Base-by-base conservation (phyloP, 2,888 invertebrate genomes). In the Brassicogethes aeneus region DNA sequence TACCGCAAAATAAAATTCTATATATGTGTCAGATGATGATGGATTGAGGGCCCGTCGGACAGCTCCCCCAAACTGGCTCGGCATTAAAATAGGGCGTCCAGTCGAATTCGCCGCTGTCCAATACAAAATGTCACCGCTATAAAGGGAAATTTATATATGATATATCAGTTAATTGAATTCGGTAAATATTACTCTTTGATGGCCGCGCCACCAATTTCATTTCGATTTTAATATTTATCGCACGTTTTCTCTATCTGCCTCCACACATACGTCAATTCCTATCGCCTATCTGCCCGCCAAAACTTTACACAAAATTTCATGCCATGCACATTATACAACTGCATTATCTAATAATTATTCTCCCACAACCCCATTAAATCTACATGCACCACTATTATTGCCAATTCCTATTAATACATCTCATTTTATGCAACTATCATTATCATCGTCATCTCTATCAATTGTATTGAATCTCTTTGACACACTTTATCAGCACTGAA, bases 1-100 rank as follows among this genome's bases (percentile, higher is more conserved):
- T 63, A 64, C 63, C 65, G 60, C 63, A 64, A 60, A 65, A 65
- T 64, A 65, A 65, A 65, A 65, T 65, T 64, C 60, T 61, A 62
- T 65, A n/a, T n/a, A 62, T 63, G 60, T 64, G 64, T 64, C 61
- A 60, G 54, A 48, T 47, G 54, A 62, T 65, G 66, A 66, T 66
- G 64, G 63, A 65, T 65, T 60, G 65, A 59, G 55, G 54, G 56
- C 57, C 52, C 59, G 59, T 60, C 62, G 60, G 61, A 61, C 62
- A 61, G 60, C 61, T 64, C 10, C 10, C 23, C 23, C 23, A 23
- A 7, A 23, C 23, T 23, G 23, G 5, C 23, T 10, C 23, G 10
- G 23, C 23, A 23, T 32, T 32, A 32, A 32, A 32, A 32, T 32
- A 13, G 32, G 32, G 32, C 14, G 32, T 10, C 5, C 5, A 23